Percentiles rank a stretch among this genome's conserved stretches.
These are phyloP conservation scores for Bursaphelenchus okinawaensis DNA, from an alignment of 2,888 invertebrate species.

Conservation along the genomic window DNA sequence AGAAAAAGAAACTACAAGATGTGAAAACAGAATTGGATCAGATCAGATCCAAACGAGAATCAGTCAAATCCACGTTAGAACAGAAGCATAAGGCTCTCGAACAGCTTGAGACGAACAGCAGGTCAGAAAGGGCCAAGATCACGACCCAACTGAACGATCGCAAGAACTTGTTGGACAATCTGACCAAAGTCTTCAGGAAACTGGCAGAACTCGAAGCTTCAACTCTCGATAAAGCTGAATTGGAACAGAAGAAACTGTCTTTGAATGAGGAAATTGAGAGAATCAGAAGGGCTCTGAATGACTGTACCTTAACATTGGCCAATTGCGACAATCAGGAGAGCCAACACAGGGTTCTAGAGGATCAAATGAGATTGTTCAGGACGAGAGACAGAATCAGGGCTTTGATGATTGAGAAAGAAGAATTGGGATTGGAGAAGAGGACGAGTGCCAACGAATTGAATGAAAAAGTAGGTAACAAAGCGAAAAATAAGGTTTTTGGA, in stretches of 20 bases:
- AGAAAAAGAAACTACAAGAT: not conserved
- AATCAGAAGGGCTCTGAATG: not conserved
- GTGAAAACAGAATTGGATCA: not conserved
- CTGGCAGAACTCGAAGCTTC: not conserved
- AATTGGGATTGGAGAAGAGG: not conserved
- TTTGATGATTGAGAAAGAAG: not conserved
- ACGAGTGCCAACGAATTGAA: not conserved
- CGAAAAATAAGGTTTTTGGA: not conserved
- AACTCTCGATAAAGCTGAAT: not conserved
- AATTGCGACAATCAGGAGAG: not conserved
- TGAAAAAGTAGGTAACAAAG: not conserved
- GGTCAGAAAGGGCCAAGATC: not conserved
- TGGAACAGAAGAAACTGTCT: not conserved
- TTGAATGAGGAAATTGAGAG: constrained; percentile 13
- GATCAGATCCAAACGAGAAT: not conserved
- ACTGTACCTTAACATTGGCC: not conserved
- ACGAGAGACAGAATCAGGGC: not conserved
- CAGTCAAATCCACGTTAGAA: constrained; percentile 3
- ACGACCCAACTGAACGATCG: not conserved
- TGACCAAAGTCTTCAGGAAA: not conserved
- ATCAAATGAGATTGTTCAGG: not conserved
- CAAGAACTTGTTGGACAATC: not conserved
- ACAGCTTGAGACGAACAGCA: not conserved
- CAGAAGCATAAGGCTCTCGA: not conserved
- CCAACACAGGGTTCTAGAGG: not conserved